These are phyloP conservation scores for Hydraecia micacea DNA, from an alignment of 2,888 invertebrate species.

Conservation along the genomic window DNA sequence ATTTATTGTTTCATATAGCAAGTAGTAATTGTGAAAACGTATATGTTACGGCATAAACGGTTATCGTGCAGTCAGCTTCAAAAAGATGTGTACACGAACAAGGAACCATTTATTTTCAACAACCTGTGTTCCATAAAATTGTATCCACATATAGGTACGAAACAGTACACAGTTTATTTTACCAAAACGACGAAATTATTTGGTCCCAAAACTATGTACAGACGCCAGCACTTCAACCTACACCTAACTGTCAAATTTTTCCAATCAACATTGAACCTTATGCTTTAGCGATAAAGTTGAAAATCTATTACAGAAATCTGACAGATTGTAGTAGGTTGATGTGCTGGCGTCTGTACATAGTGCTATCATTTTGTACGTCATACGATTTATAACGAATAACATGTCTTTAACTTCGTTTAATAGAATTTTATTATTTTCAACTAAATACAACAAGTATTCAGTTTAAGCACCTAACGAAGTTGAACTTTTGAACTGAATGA, in stretches of 20 bases:
- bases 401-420: neutral
- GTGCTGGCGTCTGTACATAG: too few species aligned
- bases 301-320: too few species aligned
- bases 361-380: neutral
- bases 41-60: slow-evolving; percentile 23
- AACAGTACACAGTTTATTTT: neutral
- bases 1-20: slow-evolving; percentile 19
- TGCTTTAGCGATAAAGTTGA: too few species aligned
- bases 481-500: neutral
- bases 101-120: neutral
- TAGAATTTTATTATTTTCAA: neutral
- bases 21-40: slow-evolving; percentile 15
- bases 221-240: too few species aligned
- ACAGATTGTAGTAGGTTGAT: too few species aligned
- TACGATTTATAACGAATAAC: neutral
- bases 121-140: neutral
- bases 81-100: neutral
- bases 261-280: too few species aligned
- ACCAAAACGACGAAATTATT: neutral
- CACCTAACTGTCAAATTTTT: too few species aligned
- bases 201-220: neutral
- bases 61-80: neutral
- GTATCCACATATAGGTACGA: neutral
- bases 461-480: neutral
- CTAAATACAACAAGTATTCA: neutral